Evolutionary conservation across 2,888 invertebrate species (phyloP).

Genomic region (Tetheella fluctuosa): DNA sequence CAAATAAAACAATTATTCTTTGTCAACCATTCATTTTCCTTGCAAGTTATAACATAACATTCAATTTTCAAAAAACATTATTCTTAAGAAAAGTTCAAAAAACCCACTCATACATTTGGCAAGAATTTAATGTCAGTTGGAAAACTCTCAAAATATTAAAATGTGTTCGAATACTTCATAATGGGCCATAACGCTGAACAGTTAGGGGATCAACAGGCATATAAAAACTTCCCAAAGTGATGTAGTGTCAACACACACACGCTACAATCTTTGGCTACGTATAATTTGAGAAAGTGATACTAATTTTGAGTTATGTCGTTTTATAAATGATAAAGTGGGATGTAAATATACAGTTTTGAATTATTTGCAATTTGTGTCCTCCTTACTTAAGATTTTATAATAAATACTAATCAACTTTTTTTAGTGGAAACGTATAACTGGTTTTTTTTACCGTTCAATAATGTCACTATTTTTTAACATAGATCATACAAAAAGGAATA

Average conservation of each 20-base stretch:
- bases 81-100: neutral
- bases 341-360: neutral
- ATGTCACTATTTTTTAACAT: no score
- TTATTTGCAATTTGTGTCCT: neutral
- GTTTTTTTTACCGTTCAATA: no score
- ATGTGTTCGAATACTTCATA: constrained; percentile 50
- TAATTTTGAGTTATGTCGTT: constrained; percentile 7
- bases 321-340: neutral
- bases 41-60: neutral
- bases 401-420: neutral
- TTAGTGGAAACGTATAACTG: neutral
- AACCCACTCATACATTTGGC: constrained; percentile 8
- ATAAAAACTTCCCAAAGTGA: constrained; percentile 59
- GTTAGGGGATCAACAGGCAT: constrained; percentile 72
- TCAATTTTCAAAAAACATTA: neutral
- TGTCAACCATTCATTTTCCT: neutral
- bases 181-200: constrained; percentile 55
- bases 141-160: constrained; percentile 47
- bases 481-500: no score
- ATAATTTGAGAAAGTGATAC: neutral
- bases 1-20: neutral
- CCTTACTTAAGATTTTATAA: no score
- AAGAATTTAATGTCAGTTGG: constrained; percentile 35
- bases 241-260: constrained; percentile 38
- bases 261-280: constrained; percentile 37